Evolutionary conservation across 2,888 invertebrate species (phyloP).

Genomic region (Agrotis segetum): DNA sequence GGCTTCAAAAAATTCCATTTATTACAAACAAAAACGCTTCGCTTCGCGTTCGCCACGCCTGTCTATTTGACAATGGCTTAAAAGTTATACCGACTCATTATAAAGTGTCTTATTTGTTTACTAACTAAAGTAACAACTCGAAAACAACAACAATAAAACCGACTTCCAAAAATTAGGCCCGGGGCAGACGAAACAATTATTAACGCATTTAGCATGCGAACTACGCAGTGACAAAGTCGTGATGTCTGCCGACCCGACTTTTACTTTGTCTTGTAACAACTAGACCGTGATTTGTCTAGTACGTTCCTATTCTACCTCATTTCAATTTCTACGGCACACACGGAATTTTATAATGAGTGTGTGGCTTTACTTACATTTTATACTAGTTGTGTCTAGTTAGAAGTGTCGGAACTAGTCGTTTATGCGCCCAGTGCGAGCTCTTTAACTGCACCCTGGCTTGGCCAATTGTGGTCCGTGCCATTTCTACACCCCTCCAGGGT

Average conservation of each 20-base stretch:
- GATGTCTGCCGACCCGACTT: conserved; percentile 64
- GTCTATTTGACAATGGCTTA: too few species aligned
- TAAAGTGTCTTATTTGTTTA: too few species aligned
- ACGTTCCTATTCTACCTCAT: conserved; percentile 60
- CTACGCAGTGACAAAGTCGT: conserved; percentile 59
- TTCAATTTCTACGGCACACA: conserved; percentile 65
- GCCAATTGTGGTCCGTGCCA: too few species aligned
- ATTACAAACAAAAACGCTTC: too few species aligned
- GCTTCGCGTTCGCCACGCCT: too few species aligned
- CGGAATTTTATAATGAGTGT: conserved; percentile 57
- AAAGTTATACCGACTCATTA: too few species aligned
- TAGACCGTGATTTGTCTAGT: conserved; percentile 72
- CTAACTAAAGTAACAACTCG: too few species aligned
- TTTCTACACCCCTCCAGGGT: too few species aligned
- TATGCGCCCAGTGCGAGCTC: too few species aligned
- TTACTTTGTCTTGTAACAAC: conserved; percentile 68
- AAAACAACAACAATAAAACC: neutral
- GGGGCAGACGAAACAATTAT: conserved; percentile 57
- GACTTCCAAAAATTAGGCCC: conserved; percentile 29
- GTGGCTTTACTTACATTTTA: conserved; percentile 24
- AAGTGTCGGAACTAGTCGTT: too few species aligned
- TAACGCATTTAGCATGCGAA: conserved; percentile 61
- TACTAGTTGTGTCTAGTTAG: neutral
- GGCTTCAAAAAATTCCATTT: too few species aligned
- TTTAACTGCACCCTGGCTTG: too few species aligned